Evolutionary conservation across 2,888 invertebrate genomes (phyloP), one percentile per base, ranked within the genome.

Genomic region (Vanessa cardui): DNA sequence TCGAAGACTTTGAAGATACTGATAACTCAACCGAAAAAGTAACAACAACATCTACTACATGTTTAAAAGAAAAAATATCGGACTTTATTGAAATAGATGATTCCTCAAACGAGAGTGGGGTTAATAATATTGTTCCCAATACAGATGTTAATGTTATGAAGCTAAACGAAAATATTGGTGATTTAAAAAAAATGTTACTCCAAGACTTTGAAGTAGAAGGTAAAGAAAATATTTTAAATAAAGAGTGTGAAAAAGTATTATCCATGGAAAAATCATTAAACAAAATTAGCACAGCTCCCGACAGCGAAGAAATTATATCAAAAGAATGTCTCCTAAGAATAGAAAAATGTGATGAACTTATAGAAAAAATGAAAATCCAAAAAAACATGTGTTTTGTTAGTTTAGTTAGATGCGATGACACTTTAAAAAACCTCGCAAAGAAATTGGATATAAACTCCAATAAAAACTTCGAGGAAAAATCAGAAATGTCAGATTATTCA

Each of bases 81-180:
- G 78, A 84, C 20, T 68, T 84, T 26, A 83, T 82, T 64, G 84
- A 86, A 78, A 80, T 87, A 56, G 85, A 87, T 64, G 87, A 87
- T 70, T 86, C 86, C 5, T 84, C 85, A 9, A 83, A 80, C 73
- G 86, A 88, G 20, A 79, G 77, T 69, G 54, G 50, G 18, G n/a
- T 9, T 46, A 67, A 9, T 54, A 62, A 44, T 59, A 58, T 33
- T 46, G 9, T 58, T 47, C 16, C 15, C 33, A 47, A 12, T 18
- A 21, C 50, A 5, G 44, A 49, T 54, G 16, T 16, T 33, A 45
- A 54, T 15, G 45, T 15, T 20, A 21, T 12, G 20, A 47, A n/a
- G 15, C n/a, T 31, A 26, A 68, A 16, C 31, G 63, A 65, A 62
- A 66, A 69, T 52, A 45, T 45, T 15, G 44, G 61, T 45, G 47